phyloP scores from a whole-genome alignment of 2,797 vertebrate genomes.

The Micropoecilia bifurca region DNA sequence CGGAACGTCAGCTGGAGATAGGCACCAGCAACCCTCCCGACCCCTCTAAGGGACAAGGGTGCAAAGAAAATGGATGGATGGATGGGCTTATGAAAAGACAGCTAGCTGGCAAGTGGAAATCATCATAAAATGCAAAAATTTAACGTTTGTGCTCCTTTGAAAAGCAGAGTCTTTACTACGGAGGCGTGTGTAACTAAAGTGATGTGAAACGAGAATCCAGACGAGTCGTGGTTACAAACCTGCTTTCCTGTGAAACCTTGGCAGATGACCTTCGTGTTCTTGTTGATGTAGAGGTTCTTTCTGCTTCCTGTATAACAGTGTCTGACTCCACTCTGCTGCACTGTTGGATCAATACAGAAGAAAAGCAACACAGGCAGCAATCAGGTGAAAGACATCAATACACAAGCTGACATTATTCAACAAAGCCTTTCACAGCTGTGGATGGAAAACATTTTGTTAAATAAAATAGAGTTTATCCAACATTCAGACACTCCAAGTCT shows the following conservation, averaged over 20 bases:
- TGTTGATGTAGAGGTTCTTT: constrained; percentile 90
- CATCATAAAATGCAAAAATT: neutral
- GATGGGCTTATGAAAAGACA: too few relatives aligned
- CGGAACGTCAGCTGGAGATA: too few relatives aligned
- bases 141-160: neutral
- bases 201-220: constrained; percentile 16
- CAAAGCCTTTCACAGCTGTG: neutral
- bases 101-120: neutral
- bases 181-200: constrained; percentile 10
- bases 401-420: neutral
- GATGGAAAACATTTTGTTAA: neutral
- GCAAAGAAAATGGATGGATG: too few relatives aligned
- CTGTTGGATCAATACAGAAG: constrained; percentile 72
- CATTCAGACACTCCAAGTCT: neutral
- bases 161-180: constrained; percentile 31
- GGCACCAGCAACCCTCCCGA: too few relatives aligned
- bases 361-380: neutral
- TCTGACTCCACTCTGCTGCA: constrained; percentile 91
- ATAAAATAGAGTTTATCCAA: neutral
- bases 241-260: constrained; percentile 99
- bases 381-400: constrained; percentile 5
- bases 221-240: constrained; percentile 80
- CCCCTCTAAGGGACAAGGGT: too few relatives aligned
- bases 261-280: constrained; percentile 94
- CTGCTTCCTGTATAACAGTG: constrained; percentile 89